Evolutionary conservation across 2,888 invertebrate genomes (phyloP).

Genomic region (Rhagium mordax): DNA sequence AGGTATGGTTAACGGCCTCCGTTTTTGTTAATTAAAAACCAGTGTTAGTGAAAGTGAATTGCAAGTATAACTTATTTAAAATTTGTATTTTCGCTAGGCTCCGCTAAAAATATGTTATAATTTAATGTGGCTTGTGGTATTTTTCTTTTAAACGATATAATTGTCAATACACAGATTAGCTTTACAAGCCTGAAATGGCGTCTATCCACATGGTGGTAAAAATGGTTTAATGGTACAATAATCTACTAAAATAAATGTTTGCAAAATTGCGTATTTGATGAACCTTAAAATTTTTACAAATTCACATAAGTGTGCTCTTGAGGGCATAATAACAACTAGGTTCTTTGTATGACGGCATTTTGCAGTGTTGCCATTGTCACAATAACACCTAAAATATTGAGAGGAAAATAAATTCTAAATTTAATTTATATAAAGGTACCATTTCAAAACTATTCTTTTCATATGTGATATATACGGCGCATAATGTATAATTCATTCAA

Average conservation of each 20-base stretch:
- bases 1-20: constrained; percentile 67
- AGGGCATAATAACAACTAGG: constrained; percentile 40
- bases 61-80: constrained; percentile 48
- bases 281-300: neutral
- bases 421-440: neutral
- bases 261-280: neutral
- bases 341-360: constrained; percentile 41
- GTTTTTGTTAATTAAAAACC: constrained; percentile 55
- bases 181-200: constrained; percentile 82
- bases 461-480: neutral
- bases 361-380: constrained; percentile 58
- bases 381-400: constrained; percentile 38
- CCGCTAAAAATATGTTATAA: constrained; percentile 13
- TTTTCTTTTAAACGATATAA: constrained; percentile 32
- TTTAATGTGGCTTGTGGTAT: constrained; percentile 18
- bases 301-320: constrained; percentile 48
- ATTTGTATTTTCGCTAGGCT: constrained; percentile 36
- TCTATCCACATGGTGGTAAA: constrained; percentile 79
- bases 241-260: neutral
- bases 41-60: constrained; percentile 53
- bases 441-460: constrained; percentile 1
- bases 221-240: constrained; percentile 37
- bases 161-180: constrained; percentile 65
- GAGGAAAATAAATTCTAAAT: constrained; percentile 5
- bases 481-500: neutral